These are phyloP conservation scores for Barypeithes pellucidus DNA, from an alignment of 2,888 invertebrate species.

Conservation along the genomic window DNA sequence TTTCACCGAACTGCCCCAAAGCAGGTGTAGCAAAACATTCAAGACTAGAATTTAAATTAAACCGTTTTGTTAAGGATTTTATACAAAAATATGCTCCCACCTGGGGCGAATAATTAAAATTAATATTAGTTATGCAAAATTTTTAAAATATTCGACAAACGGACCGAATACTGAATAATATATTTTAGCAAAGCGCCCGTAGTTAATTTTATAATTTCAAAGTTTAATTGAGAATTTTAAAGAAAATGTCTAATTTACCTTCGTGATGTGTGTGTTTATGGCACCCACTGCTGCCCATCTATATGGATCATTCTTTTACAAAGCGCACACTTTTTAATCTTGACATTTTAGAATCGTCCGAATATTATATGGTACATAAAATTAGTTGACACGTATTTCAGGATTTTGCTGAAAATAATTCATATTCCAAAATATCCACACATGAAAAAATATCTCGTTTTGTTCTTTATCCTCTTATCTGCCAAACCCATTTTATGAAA, in stretches of 20 bases:
- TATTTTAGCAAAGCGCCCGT: constrained; percentile 24
- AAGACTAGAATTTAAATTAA: constrained; percentile 44
- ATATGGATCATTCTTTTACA: too few relatives aligned
- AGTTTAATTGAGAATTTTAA: constrained; percentile 11
- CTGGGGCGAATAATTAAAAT: constrained; percentile 37
- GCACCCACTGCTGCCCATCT: too few relatives aligned
- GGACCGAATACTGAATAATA: constrained; percentile 36
- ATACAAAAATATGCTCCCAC: constrained; percentile 40
- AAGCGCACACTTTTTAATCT: too few relatives aligned
- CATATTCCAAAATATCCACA: too few relatives aligned
- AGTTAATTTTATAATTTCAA: constrained; percentile 25
- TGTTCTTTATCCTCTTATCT: too few relatives aligned
- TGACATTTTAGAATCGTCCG: too few relatives aligned
- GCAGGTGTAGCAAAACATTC: constrained; percentile 43
- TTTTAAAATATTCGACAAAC: constrained; percentile 39
- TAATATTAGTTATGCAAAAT: constrained; percentile 37
- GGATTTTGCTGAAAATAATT: too few relatives aligned
- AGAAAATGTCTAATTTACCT: constrained; percentile 6
- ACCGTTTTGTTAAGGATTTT: constrained; percentile 26
- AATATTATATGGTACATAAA: too few relatives aligned
- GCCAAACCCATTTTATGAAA: too few relatives aligned
- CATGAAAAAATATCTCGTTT: too few relatives aligned
- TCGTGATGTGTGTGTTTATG: too few relatives aligned
- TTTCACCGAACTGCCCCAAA: constrained; percentile 24
- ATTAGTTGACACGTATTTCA: too few relatives aligned